Percentiles rank a stretch among this genome's conserved stretches.
Evolutionary conservation across 2,888 invertebrate genomes (phyloP).

Genomic region (Cephus pulcher): DNA sequence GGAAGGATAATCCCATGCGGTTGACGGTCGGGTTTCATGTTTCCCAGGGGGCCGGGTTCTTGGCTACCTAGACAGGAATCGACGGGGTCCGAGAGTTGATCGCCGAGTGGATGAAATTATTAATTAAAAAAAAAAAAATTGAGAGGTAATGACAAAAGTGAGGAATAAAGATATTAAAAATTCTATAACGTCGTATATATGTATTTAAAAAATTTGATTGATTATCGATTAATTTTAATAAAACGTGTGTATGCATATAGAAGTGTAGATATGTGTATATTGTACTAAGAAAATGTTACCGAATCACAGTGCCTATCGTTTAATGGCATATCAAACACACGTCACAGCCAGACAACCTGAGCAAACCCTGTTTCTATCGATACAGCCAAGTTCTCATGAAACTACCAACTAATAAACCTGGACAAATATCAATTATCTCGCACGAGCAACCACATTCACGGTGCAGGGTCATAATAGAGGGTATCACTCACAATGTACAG

Average conservation of each 20-base stretch:
- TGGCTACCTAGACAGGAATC: conserved; percentile 2
- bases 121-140: neutral
- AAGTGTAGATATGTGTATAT: neutral
- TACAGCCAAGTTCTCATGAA: neutral
- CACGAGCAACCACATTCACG: neutral
- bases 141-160: neutral
- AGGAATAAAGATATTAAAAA: neutral
- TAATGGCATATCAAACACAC: neutral
- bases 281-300: neutral
- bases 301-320: neutral
- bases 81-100: neutral
- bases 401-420: conserved; percentile 2
- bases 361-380: neutral
- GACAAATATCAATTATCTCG: conserved; percentile 5
- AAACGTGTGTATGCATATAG: too few species aligned
- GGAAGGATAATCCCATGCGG: conserved; percentile 50
- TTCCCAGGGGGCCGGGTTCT: conserved; percentile 24
- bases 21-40: conserved; percentile 36
- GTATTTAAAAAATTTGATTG: neutral
- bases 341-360: neutral
- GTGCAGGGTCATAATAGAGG: neutral
- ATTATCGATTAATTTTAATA: neutral
- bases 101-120: neutral
- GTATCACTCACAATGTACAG: neutral
- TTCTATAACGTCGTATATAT: neutral